phyloP scores from a whole-genome alignment of 2,888 invertebrate species.

The Eremobia ochroleuca region DNA sequence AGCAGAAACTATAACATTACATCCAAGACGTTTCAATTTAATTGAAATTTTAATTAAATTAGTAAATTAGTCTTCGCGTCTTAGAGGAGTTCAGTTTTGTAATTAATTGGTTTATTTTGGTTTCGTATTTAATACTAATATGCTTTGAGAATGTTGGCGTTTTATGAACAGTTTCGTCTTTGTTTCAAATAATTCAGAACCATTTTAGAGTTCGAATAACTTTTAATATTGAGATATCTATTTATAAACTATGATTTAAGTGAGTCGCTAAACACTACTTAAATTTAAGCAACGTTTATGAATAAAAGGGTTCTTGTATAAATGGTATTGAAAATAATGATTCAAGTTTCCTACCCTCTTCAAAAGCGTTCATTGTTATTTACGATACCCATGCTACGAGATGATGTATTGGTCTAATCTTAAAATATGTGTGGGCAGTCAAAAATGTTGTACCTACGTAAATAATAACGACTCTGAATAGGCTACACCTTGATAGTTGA shows the following conservation, averaged over 20 bases:
- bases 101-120: slow-evolving; percentile 44
- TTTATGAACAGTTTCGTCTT: neutral
- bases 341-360: neutral
- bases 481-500: neutral
- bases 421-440: neutral
- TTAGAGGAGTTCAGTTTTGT: slow-evolving; percentile 49
- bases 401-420: neutral
- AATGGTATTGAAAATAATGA: neutral
- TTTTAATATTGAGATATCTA: neutral
- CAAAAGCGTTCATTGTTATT: neutral
- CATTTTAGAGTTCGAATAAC: neutral
- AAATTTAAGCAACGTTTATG: no score
- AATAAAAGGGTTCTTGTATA: neutral
- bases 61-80: slow-evolving; percentile 69
- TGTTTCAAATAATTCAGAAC: neutral
- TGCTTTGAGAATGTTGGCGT: neutral
- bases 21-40: slow-evolving; percentile 73
- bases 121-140: neutral
- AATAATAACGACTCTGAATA: neutral
- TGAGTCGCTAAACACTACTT: no score
- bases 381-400: neutral
- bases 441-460: neutral
- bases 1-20: slow-evolving; percentile 72
- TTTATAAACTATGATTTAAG: no score
- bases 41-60: slow-evolving; percentile 81